phyloP scores from a whole-genome alignment of 2,888 invertebrate genomes.

The Trichopoda pennipes region DNA sequence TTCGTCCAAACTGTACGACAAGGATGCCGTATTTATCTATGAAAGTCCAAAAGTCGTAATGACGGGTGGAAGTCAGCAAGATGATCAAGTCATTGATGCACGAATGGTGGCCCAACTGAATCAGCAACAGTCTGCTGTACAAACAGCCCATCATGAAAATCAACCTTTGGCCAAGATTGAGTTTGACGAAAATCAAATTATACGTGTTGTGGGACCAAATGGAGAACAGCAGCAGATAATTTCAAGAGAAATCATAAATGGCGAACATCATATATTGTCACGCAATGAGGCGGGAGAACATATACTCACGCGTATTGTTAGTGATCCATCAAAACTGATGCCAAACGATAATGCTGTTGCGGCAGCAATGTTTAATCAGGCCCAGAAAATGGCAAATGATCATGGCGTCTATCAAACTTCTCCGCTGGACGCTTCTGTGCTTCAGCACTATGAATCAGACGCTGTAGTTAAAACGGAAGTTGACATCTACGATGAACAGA shows the following conservation, averaged over 20 bases:
- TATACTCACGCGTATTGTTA: constrained; percentile 81
- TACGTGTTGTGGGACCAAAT: constrained; percentile 81
- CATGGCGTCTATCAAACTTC: constrained; percentile 79
- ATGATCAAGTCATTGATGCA: constrained; percentile 80
- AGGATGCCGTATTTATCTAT: constrained; percentile 80
- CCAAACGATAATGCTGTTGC: constrained; percentile 79
- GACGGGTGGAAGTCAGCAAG: constrained; percentile 72
- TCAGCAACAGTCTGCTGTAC: constrained; percentile 72
- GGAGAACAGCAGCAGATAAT: constrained; percentile 81
- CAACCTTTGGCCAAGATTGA: constrained; percentile 80
- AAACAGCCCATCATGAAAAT: constrained; percentile 72
- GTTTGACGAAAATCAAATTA: constrained; percentile 81
- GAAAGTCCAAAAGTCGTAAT: constrained; percentile 79
- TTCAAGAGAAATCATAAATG: constrained; percentile 81
- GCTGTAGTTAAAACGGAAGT: constrained; percentile 79
- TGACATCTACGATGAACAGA: constrained; percentile 79
- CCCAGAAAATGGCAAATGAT: constrained; percentile 79
- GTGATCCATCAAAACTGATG: constrained; percentile 80
- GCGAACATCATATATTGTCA: constrained; percentile 81
- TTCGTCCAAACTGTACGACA: constrained; percentile 79
- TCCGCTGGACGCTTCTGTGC: constrained; percentile 79
- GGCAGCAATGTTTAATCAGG: constrained; percentile 80
- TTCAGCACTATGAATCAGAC: constrained; percentile 79
- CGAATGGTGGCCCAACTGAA: constrained; percentile 79
- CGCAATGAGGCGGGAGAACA: constrained; percentile 81